Evolutionary conservation across 2,888 invertebrate species (phyloP), one percentile per base, ranked within the genome.

Genomic region (Cactoblastis cactorum): DNA sequence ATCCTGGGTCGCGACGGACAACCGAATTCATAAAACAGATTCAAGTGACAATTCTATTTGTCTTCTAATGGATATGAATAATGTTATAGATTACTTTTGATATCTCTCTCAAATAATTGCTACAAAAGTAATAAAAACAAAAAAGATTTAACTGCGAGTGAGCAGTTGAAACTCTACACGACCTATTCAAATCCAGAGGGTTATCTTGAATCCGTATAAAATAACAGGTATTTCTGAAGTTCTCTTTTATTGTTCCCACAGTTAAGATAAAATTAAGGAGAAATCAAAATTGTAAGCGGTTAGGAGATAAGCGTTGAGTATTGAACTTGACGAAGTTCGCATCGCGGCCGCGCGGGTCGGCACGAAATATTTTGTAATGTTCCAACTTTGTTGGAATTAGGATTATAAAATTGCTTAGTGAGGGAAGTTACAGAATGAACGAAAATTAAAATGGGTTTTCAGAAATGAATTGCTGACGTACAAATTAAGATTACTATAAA

Each of bases 271-370:
- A 82, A 85, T 85, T 82, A 82, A 78, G 79, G 77, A 78, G 76
- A 74, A 85, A 86, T 86, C 85, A 82, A 84, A 84, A 87, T 84
- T 82, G 83, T 83, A 83, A 85, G 80, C 78, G 79, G 75, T 81
- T 72, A 64, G 63, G 74, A 84, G 86, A 88, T 87, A 86, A 86
- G 80, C 80, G 80, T 74, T 77, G 76, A 82, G 78, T 80, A 82
- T 79, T 82, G 80, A 86, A 85, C 80, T 84, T 78, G 74, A 67
- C 67, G 69, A 74, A 81, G 78, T 84, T 79, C 58, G 71, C 69
- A 74, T 66, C 63, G 68, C 65, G 65, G 66, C 66, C 45, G 50
- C 54, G n/a, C 50, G 54, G 69, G 67, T 67, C 68, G 67, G 61
- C 51, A 50, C 58, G 58, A 62, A 71, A 71, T 71, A 70, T 69